Percentiles rank a stretch among this genome's conserved stretches.
These are phyloP conservation scores for Acrobasis repandana DNA, from an alignment of 2,888 invertebrate species.

Conservation along the genomic window DNA sequence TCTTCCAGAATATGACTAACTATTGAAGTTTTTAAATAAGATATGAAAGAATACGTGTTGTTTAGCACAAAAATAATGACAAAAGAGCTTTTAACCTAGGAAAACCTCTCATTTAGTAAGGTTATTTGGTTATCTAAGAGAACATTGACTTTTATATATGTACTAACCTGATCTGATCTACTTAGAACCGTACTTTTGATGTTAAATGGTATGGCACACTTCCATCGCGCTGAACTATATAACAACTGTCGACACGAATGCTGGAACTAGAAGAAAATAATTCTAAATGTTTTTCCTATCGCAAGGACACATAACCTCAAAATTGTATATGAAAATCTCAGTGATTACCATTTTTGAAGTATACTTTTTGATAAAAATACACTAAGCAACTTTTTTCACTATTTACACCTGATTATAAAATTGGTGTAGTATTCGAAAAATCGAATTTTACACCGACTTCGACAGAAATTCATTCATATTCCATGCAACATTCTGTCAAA, in stretches of 20 bases:
- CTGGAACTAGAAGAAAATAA: slow-evolving; percentile 53
- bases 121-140: slow-evolving; percentile 3
- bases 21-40: background rate
- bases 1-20: background rate
- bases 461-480: slow-evolving; percentile 55
- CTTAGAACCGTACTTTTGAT: slow-evolving; percentile 58
- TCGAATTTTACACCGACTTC: slow-evolving; percentile 52
- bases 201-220: slow-evolving; percentile 64
- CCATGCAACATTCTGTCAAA: slow-evolving; percentile 58
- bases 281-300: slow-evolving; percentile 33
- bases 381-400: slow-evolving; percentile 33
- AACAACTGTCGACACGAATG: slow-evolving; percentile 75
- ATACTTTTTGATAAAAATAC: slow-evolving; percentile 34
- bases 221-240: slow-evolving; percentile 74
- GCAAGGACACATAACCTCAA: slow-evolving; percentile 65
- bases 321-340: slow-evolving; percentile 27
- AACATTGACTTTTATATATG: slow-evolving; percentile 8
- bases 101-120: background rate
- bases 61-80: background rate
- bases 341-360: slow-evolving; percentile 53
- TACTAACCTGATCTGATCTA: slow-evolving; percentile 65
- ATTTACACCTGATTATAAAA: slow-evolving; percentile 36
- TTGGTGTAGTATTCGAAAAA: slow-evolving; percentile 42
- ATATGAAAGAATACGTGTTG: background rate
- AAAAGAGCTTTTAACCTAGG: background rate